Percentiles rank a stretch among this genome's conserved stretches.
Conservation (phyloP, 2,113 vertebrate genomes). For the Tetrax tetrax region DNA sequence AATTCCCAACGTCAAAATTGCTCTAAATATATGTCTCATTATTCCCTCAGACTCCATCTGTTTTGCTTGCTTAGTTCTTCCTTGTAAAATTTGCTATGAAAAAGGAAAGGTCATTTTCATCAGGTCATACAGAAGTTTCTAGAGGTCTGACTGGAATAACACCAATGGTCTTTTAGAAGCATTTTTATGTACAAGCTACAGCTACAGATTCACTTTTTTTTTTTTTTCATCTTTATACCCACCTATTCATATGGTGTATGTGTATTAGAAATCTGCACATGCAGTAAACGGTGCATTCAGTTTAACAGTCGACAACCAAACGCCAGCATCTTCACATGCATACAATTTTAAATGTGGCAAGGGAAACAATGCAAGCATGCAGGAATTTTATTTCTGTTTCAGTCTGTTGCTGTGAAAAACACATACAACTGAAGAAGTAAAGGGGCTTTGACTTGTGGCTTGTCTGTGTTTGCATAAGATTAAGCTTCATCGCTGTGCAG, state of each 20-base stretch:
- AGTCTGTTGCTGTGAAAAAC: neutral
- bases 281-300: neutral
- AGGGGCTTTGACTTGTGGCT: neutral
- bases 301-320: neutral
- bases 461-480: neutral
- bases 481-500: neutral
- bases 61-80: neutral
- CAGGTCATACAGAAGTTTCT: neutral
- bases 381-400: neutral
- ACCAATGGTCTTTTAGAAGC: neutral
- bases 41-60: neutral
- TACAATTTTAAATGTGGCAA: neutral
- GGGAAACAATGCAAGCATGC: neutral
- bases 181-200: neutral
- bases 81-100: neutral
- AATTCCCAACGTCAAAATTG: neutral
- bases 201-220: neutral
- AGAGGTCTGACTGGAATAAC: neutral
- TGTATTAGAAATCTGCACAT: neutral
- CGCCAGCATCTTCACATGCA: neutral
- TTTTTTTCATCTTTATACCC: neutral
- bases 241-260: neutral
- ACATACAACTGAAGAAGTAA: neutral
- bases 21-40: neutral
- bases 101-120: slow-evolving; percentile 5